Evolutionary conservation across 2,888 invertebrate species (phyloP).

Genomic region (Coleophora flavipennella): DNA sequence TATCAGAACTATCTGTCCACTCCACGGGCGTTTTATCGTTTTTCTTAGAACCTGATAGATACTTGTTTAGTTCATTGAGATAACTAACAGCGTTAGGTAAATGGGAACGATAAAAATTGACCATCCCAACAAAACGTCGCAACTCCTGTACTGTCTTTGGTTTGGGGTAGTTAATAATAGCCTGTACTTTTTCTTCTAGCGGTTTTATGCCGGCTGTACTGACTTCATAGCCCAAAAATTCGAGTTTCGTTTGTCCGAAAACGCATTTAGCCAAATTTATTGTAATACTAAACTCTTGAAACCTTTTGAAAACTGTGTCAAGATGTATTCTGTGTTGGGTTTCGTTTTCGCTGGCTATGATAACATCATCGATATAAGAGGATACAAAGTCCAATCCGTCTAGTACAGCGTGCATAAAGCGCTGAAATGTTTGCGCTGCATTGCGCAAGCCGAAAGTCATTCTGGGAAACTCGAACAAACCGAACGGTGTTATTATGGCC

Average conservation of each 20-base stretch:
- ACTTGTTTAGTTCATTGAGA: slow-evolving; percentile 1
- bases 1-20: slow-evolving; percentile 15
- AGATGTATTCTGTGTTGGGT: slow-evolving; percentile 8
- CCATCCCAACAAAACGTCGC: slow-evolving; percentile 7
- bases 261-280: slow-evolving; percentile 11
- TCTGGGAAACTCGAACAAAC: no score
- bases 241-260: slow-evolving; percentile 9
- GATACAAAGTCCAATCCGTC: slow-evolving; percentile 12
- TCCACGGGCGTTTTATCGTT: slow-evolving; percentile 12
- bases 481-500: no score
- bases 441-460: slow-evolving; percentile 3
- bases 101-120: no score
- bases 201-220: slow-evolving; percentile 12
- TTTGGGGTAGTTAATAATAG: slow-evolving; percentile 2
- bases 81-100: background rate
- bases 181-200: slow-evolving; percentile 10
- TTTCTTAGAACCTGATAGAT: slow-evolving; percentile 1
- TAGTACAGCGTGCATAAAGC: slow-evolving; percentile 11
- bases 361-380: slow-evolving; percentile 28
- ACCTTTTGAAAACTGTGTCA: slow-evolving; percentile 1
- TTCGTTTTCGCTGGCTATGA: slow-evolving; percentile 16
- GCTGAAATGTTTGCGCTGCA: no score
- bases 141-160: slow-evolving; percentile 7
- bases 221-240: slow-evolving; percentile 16
- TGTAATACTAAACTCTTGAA: slow-evolving; percentile 7